Evolutionary conservation across 1,140 invertebrate species (phyloP).

Genomic region (Odontomachus brunneus): DNA sequence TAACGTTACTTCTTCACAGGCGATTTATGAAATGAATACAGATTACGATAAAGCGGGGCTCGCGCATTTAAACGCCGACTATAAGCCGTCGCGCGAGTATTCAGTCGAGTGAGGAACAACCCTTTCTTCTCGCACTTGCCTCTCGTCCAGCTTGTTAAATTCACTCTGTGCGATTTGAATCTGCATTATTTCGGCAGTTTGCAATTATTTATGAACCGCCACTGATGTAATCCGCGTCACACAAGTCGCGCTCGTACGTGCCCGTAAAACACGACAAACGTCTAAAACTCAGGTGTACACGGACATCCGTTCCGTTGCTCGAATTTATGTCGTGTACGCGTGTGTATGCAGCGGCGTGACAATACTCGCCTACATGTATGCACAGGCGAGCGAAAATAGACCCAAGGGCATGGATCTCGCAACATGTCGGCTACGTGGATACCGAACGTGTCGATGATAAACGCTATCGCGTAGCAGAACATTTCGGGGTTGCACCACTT

Average conservation of each 20-base stretch:
- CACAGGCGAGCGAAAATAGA: slow-evolving; percentile 38
- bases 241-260: slow-evolving; percentile 25
- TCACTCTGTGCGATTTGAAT: neutral
- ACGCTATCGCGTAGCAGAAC: slow-evolving; percentile 28
- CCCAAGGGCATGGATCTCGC: slow-evolving; percentile 49
- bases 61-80: slow-evolving; percentile 4
- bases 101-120: neutral
- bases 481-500: slow-evolving; percentile 2
- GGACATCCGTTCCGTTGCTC: neutral
- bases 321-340: slow-evolving; percentile 11
- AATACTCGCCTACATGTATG: neutral
- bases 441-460: slow-evolving; percentile 48
- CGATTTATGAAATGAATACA: slow-evolving; percentile 23
- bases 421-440: slow-evolving; percentile 17
- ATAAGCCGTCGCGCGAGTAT: neutral
- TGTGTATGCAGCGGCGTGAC: neutral
- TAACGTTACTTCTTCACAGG: slow-evolving; percentile 2
- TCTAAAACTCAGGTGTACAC: slow-evolving; percentile 43
- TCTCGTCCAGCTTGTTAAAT: neutral
- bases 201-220: slow-evolving; percentile 1
- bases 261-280: slow-evolving; percentile 19
- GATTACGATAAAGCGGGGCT: neutral
- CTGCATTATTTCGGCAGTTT: slow-evolving; percentile 15
- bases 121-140: neutral
- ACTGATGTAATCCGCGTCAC: slow-evolving; percentile 36